Evolutionary conservation across 2,797 vertebrate species (phyloP), one percentile per base, ranked within the genome.

Genomic region (Okamejei kenojei): DNA sequence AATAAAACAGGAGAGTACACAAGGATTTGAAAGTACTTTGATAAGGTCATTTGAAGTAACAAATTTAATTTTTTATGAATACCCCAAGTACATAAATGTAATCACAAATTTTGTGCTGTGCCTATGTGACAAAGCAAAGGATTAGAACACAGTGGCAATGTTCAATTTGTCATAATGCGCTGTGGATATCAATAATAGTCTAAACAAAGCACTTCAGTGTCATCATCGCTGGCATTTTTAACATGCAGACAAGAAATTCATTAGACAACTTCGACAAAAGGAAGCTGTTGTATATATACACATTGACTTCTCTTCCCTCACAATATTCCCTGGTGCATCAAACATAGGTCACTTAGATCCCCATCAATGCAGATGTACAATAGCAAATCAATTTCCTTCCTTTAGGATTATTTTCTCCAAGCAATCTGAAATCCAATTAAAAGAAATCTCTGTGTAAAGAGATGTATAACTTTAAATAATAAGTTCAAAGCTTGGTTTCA

Each of bases 51-150:
- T 2, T 88, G 84, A 88, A 88, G n/a, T 68, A 68, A n/a, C 32
- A 88, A 88, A 88, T 88, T 35, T 65, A 65, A 88, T 88, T 86
- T 88, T 88, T 88, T 73, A 63, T 32, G 84, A 65, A 88, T 88
- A 88, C 84, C 61, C 84, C 61, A 88, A 65, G 63, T 68, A 88
- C 84, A 88, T 65, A 88, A 68, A 88, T 88, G 35, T 88, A 88
- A 88, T 88, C 63, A 88, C 65, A 88, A 88, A 65, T 63, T 17
- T 21, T 88, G n/a, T 68, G 35, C 17, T 68, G 63, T 68, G n/a
- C n/a, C 32, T 68, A 7, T 88, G 26, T 68, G 17, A 15, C 61
- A 88, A 9, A 35, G 84, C 61, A 68, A 35, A 88, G 61, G 84
- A 88, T 88, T 88, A 88, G 17, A 88, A 9, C 63, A 65, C 32